Evolutionary conservation across 2,797 vertebrate genomes (phyloP), one percentile per base, ranked within the genome.

Genomic region (Salmo trutta): DNA sequence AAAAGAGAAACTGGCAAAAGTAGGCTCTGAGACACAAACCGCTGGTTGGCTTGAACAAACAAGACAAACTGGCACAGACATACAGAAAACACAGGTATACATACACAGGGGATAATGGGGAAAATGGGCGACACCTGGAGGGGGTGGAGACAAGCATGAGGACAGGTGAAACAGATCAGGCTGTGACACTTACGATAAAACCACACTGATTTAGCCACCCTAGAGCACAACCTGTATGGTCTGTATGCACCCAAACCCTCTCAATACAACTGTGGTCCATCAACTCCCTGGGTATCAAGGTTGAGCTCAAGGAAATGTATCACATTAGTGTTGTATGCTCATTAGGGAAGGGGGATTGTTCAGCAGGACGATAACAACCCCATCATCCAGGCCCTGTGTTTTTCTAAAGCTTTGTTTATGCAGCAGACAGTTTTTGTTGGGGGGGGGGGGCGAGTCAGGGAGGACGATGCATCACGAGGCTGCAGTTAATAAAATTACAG

Each of bases 401-500:
- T 84, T 74, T 79, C 62, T 77, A 51, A 75, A 77, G 71, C 73
- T 73, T 75, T 86, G 82, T 89, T 88, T 91, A 83, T 70, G 78
- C 74, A 82, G 90, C 83, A 91, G 59, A 91, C 80, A 85, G 70
- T 87, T 81, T 84, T 91, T 93, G 87, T 62, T 33, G 0, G 16
- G 64, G 86, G 69, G 36, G 47, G 21, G 54, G 1, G 62, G 16
- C 31, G 66, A 73, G 66, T 56, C 71, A 75, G 87, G 74, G 79
- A 84, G 79, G 85, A 75, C 82, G 89, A 92, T 93, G 87, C 86
- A 91, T 88, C 88, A 89, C 21, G 79, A 56, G 83, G 90, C 90
- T 86, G 83, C 87, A 87, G 85, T 93, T 94, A 93, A 93, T 93
- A 93, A 95, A 95, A 94, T 93, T 89, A 91, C 89, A 85, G 84